Base-by-base conservation (phyloP, 2,888 invertebrate genomes). In the Allacma fusca region DNA sequence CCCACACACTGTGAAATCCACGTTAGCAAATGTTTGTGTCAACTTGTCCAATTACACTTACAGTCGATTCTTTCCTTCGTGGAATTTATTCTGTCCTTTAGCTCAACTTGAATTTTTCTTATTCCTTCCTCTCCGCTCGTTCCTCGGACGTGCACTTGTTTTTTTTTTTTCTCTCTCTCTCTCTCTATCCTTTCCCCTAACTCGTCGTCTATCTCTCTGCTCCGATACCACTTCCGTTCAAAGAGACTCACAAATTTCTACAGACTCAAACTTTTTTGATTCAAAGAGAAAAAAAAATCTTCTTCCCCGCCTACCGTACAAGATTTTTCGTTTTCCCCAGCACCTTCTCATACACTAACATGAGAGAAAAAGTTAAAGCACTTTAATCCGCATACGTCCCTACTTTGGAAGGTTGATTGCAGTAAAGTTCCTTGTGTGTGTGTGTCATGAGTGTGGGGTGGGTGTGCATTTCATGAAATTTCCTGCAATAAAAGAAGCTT, bases 11-110 rank as follows among this genome's bases (percentile, higher is more conserved):
- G 59, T 59, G 59, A 59, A 59, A 7, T 59, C 59, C n/a, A 23
- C 59, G 59, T 59, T 59, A 59, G 59, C 59, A 59, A 59, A 59
- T 59, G 59, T n/a, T 59, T 59, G 59, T 59, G 59, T 59, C 59
- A 59, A 59, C 59, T 59, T 59, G 59, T 59, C 59, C 59, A 59
- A 59, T 59, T 59, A 59, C n/a, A 59, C 59, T 59, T 59, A 59
- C 19, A 59, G n/a, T 19, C 59, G 59, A 59, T 59, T 59, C 59
- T 23, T n/a, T n/a, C 23, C 19, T n/a, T 23, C 59, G 12, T 21
- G 12, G 59, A 59, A 59, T 59, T 59, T 59, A 59, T 59, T 59
- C 59, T 59, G 59, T 59, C 59, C 59, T 59, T 59, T 59, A 59
- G 23, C 59, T 59, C 59, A 7, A 13, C 19, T 23, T 59, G 59